A percentile compares a stretch with the other conserved stretches of the same genome.
phyloP scores from a whole-genome alignment of 2,797 vertebrate genomes.

The Poecilia picta region DNA sequence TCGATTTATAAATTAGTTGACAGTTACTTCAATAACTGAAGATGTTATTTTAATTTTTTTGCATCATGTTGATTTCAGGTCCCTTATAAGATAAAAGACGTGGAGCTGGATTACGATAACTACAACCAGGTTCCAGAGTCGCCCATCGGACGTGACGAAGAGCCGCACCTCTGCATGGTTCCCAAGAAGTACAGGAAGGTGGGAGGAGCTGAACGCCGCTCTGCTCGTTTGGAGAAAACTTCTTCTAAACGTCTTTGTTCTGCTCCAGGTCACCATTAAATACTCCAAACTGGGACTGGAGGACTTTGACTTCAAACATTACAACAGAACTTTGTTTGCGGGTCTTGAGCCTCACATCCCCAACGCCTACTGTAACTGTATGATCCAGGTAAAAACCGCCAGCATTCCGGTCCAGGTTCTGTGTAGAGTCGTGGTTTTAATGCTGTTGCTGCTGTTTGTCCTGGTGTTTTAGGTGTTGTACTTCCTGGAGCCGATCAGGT shows the following conservation, averaged over 20 bases:
- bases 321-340: slow-evolving; percentile 97
- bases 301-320: slow-evolving; percentile 99
- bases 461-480: slow-evolving; percentile 87
- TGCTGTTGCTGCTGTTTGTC: neutral
- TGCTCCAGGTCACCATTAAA: slow-evolving; percentile 94
- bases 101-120: slow-evolving; percentile 91
- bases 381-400: slow-evolving; percentile 89
- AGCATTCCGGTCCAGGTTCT: neutral
- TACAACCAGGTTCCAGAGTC: slow-evolving; percentile 96
- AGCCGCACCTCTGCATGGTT: slow-evolving; percentile 96
- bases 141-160: slow-evolving; percentile 92
- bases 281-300: slow-evolving; percentile 98
- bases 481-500: slow-evolving; percentile 95
- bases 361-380: slow-evolving; percentile 99
- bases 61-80: slow-evolving; percentile 77
- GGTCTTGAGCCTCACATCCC: slow-evolving; percentile 98
- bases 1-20: too few species aligned
- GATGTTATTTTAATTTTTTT: neutral
- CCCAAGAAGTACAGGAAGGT: slow-evolving; percentile 99
- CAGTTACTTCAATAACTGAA: too few species aligned
- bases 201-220: neutral
- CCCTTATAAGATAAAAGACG: slow-evolving; percentile 94
- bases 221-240: neutral
- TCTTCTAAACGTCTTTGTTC: slow-evolving; percentile 3
- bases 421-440: neutral